Evolutionary conservation across 2,888 invertebrate species (phyloP).

Genomic region (Ethmia dodecea): DNA sequence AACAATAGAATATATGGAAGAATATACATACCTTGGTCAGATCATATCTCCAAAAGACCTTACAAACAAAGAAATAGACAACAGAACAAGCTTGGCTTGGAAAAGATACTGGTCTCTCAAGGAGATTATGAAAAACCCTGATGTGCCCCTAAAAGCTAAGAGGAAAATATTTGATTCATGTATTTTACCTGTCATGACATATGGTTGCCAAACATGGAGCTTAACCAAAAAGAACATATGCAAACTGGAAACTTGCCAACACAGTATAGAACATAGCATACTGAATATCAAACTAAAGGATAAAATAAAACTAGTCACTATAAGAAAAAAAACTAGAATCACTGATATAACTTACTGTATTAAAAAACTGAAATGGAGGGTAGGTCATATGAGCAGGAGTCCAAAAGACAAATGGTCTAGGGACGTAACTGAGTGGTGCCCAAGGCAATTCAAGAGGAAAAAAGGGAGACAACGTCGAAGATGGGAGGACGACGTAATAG

Average conservation of each 20-base stretch:
- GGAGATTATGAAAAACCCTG: constrained; percentile 15
- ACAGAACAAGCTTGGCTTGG: constrained; percentile 14
- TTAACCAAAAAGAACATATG: neutral
- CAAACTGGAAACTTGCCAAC: constrained; percentile 5
- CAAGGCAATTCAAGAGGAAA: too few relatives aligned
- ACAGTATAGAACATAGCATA: constrained; percentile 9
- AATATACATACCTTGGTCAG: constrained; percentile 20
- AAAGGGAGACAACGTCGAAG: too few relatives aligned
- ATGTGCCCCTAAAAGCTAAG: constrained; percentile 1
- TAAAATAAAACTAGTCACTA: neutral
- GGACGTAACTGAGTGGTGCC: too few relatives aligned
- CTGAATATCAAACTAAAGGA: constrained; percentile 3
- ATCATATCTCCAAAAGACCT: constrained; percentile 11
- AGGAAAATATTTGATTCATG: constrained; percentile 11
- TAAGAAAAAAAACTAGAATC: neutral
- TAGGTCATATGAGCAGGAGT: too few relatives aligned
- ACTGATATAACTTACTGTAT: neutral
- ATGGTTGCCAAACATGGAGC: constrained; percentile 11
- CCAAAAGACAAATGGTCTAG: too few relatives aligned
- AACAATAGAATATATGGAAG: constrained; percentile 16
- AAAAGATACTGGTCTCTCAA: constrained; percentile 15
- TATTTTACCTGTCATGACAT: constrained; percentile 9
- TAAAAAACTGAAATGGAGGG: too few relatives aligned
- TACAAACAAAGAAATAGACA: constrained; percentile 17
- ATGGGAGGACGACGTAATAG: too few relatives aligned